These are phyloP conservation scores for Lymantria dispar DNA, from an alignment of 2,888 invertebrate species.

Conservation along the genomic window DNA sequence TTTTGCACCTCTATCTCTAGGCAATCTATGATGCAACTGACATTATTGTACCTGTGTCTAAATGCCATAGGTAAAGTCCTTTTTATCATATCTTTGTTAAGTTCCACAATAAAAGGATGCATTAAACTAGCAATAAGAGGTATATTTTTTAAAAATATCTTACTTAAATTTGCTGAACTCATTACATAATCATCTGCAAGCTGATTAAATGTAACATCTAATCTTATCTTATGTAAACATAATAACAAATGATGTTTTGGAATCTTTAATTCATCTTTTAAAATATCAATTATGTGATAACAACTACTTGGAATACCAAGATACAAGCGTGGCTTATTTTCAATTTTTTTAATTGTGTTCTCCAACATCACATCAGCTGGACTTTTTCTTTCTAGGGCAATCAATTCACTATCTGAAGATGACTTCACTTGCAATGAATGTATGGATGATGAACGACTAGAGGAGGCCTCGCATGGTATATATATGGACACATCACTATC, in stretches of 20 bases:
- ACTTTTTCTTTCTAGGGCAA: slow-evolving; percentile 9
- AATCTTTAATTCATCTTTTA: slow-evolving; percentile 5
- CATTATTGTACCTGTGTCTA: slow-evolving; percentile 33
- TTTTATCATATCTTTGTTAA: slow-evolving; percentile 6
- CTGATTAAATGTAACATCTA: slow-evolving; percentile 10
- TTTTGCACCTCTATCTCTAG: slow-evolving; percentile 51
- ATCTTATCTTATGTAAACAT: slow-evolving; percentile 14
- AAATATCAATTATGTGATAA: slow-evolving; percentile 6
- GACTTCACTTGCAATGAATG: slow-evolving; percentile 1
- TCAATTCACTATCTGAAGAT: neutral
- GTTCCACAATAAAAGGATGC: slow-evolving; percentile 5
- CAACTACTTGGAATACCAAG: slow-evolving; percentile 13
- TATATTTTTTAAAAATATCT: slow-evolving; percentile 15
- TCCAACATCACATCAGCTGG: slow-evolving; percentile 6
- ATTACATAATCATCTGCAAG: slow-evolving; percentile 11
- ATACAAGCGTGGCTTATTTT: slow-evolving; percentile 13
- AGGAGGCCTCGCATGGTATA: too few species aligned
- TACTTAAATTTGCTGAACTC: slow-evolving; percentile 3
- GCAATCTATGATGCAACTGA: slow-evolving; percentile 47
- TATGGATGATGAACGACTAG: neutral
- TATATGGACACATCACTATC: neutral
- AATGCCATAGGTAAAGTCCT: slow-evolving; percentile 33
- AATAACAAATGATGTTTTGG: slow-evolving; percentile 11
- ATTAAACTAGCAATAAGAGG: slow-evolving; percentile 8
- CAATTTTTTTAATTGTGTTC: slow-evolving; percentile 14